phyloP scores from a whole-genome alignment of 2,888 invertebrate species.

The Amphipoea lucens region DNA sequence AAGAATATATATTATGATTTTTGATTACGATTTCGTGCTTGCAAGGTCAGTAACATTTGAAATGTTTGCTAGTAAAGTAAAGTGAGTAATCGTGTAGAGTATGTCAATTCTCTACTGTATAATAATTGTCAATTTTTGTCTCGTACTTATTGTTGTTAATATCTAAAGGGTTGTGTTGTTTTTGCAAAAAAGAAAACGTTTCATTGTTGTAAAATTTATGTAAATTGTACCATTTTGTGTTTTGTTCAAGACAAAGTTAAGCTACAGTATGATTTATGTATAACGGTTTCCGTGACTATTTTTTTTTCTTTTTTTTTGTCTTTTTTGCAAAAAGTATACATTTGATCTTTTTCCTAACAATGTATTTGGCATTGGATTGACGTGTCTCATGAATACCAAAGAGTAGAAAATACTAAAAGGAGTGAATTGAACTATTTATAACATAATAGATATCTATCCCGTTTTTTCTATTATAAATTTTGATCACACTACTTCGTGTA shows the following conservation, averaged over 20 bases:
- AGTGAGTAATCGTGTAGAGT: slow-evolving; percentile 66
- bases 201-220: neutral
- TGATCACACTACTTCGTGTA: slow-evolving; percentile 81
- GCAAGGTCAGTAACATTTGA: slow-evolving; percentile 66
- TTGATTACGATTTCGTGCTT: slow-evolving; percentile 57
- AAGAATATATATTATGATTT: neutral
- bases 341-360: slow-evolving; percentile 17
- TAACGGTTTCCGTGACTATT: neutral
- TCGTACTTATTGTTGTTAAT: slow-evolving; percentile 46
- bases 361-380: slow-evolving; percentile 74
- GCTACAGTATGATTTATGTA: neutral
- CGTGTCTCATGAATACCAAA: slow-evolving; percentile 76
- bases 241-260: neutral
- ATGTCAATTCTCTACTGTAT: slow-evolving; percentile 69
- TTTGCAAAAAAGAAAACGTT: slow-evolving; percentile 34
- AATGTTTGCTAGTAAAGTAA: slow-evolving; percentile 59
- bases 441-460: slow-evolving; percentile 80
- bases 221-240: neutral
- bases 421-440: slow-evolving; percentile 73
- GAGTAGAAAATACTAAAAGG: slow-evolving; percentile 68
- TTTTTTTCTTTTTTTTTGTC: neutral
- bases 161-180: slow-evolving; percentile 20
- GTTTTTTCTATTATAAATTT: slow-evolving; percentile 79
- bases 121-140: slow-evolving; percentile 73
- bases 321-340: slow-evolving; percentile 35